Conservation (phyloP, 2,113 vertebrate genomes). For the Tupaia chinensis region DNA sequence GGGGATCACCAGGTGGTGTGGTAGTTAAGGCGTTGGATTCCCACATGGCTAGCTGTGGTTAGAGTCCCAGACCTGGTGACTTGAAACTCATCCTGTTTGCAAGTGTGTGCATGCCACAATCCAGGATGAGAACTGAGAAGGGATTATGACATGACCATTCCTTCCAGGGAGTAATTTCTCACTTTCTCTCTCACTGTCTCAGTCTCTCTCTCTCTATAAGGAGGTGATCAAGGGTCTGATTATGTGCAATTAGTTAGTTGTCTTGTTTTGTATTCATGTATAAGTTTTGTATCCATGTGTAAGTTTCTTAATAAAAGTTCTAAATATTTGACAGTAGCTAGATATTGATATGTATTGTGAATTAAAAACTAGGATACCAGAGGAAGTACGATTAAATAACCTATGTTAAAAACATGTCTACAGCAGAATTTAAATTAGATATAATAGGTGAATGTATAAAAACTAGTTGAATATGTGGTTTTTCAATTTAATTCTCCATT, state of each 20-base stretch:
- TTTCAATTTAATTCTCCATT: slow-evolving; percentile 24
- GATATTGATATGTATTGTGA: background rate
- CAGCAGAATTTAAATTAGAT: slow-evolving; percentile 6
- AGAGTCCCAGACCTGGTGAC: no score
- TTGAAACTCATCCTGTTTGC: no score
- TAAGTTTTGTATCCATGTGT: background rate
- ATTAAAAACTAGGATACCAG: background rate
- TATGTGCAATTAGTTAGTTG: background rate
- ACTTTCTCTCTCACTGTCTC: no score
- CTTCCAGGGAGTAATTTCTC: no score
- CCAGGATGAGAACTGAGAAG: no score
- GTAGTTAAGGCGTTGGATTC: no score
- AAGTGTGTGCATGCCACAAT: no score
- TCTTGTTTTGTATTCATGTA: background rate
- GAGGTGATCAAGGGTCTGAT: background rate
- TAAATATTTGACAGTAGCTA: background rate
- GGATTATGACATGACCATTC: no score
- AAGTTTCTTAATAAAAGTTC: background rate
- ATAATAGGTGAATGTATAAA: background rate
- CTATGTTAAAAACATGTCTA: slow-evolving; percentile 11
- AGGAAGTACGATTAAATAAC: background rate
- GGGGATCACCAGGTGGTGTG: no score
- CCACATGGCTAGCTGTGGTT: no score
- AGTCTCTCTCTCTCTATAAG: background rate
- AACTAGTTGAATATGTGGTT: background rate